Percentiles rank a stretch among this genome's conserved stretches.
phyloP scores from a whole-genome alignment of 2,888 invertebrate species.

The Chalcosyrphus nemorum region DNA sequence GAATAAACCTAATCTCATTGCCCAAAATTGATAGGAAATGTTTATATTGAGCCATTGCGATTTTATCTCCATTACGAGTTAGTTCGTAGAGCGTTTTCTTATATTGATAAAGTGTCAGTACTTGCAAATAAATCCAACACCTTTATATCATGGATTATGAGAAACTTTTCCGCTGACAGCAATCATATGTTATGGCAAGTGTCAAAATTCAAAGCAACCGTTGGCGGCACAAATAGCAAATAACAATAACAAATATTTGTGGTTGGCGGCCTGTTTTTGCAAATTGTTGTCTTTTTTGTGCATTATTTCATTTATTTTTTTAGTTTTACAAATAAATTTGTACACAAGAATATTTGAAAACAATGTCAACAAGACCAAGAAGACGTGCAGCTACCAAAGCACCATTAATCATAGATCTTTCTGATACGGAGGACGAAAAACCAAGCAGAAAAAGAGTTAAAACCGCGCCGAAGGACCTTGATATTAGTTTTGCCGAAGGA shows the following conservation, averaged over 20 bases:
- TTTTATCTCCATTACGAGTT: too few species aligned
- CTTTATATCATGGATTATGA: not conserved
- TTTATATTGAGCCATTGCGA: too few species aligned
- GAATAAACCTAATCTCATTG: too few species aligned
- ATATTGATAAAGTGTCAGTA: too few species aligned
- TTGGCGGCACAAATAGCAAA: too few species aligned
- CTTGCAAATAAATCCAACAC: too few species aligned
- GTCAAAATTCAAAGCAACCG: constrained; percentile 18
- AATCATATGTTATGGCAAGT: not conserved
- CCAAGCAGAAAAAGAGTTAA: constrained; percentile 39
- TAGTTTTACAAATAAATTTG: not conserved
- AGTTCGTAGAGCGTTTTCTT: too few species aligned
- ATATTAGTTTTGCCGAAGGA: not conserved
- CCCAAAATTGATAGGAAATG: too few species aligned
- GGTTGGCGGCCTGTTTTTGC: not conserved
- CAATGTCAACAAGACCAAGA: constrained; percentile 50
- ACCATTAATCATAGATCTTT: constrained; percentile 74
- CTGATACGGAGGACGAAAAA: constrained; percentile 77
- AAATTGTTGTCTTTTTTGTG: not conserved
- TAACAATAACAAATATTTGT: too few species aligned
- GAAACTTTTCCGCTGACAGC: too few species aligned
- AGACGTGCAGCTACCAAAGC: constrained; percentile 75
- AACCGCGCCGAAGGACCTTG: not conserved
- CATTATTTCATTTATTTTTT: not conserved
- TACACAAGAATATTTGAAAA: constrained; percentile 1